Evolutionary conservation across 2,797 vertebrate species (phyloP).

Genomic region (Protonibea diacanthus): DNA sequence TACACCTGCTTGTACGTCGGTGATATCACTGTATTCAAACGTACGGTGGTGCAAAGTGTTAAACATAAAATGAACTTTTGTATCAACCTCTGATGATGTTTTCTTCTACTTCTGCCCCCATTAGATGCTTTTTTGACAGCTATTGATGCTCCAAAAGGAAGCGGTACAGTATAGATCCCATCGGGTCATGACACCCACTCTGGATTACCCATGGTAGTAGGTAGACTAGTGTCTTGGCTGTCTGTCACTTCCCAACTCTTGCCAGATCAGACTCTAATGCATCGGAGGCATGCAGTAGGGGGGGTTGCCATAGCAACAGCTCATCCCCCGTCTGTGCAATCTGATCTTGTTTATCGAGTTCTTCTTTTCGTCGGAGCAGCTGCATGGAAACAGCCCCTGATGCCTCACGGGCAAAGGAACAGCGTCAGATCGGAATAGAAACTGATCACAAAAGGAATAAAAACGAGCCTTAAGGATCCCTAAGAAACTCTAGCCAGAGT

Average conservation of each 20-base stretch:
- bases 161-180: conserved; percentile 24
- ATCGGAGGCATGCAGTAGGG: conserved; percentile 44
- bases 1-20: background rate
- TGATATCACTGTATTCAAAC: conserved; percentile 3
- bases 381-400: conserved; percentile 62
- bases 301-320: conserved; percentile 73
- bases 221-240: conserved; percentile 44
- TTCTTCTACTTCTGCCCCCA: background rate
- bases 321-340: conserved; percentile 72
- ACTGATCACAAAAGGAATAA: conserved; percentile 46
- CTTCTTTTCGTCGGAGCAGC: conserved; percentile 58
- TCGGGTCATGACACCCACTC: conserved; percentile 53
- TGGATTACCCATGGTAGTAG: conserved; percentile 30
- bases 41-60: background rate
- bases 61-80: conserved; percentile 8
- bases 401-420: conserved; percentile 44
- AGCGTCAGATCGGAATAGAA: conserved; percentile 39
- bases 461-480: conserved; percentile 1
- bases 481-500: conserved; percentile 24
- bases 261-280: conserved; percentile 50
- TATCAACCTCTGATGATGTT: conserved; percentile 5
- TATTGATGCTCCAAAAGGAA: background rate
- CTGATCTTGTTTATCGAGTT: conserved; percentile 79
- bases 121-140: conserved; percentile 26
- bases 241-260: conserved; percentile 56